These are phyloP conservation scores for Amphiura filiformis DNA, from an alignment of 35 echinoderm and acorn worm species.

Conservation along the genomic window DNA sequence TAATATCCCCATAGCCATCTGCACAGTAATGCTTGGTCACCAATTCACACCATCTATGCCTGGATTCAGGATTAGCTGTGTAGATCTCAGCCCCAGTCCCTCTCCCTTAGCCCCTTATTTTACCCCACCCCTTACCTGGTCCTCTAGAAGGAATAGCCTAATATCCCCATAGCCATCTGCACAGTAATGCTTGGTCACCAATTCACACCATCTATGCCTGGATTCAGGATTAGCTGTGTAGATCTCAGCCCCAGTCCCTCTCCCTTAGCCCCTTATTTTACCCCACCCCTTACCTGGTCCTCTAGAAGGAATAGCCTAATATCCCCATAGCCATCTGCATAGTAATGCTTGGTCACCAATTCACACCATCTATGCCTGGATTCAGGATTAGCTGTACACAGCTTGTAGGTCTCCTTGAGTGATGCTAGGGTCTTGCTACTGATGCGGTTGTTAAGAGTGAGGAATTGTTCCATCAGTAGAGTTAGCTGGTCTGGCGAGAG, in stretches of 20 bases:
- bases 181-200: constrained; percentile 63
- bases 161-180: constrained; percentile 61
- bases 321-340: constrained; percentile 57
- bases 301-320: constrained; percentile 69
- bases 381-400: constrained; percentile 62
- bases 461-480: constrained; percentile 62
- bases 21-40: constrained; percentile 58
- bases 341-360: constrained; percentile 68
- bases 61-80: constrained; percentile 76
- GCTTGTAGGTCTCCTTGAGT: constrained; percentile 48
- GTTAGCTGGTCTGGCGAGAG: constrained; percentile 76
- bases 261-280: no score
- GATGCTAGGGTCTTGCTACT: constrained; percentile 41
- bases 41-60: constrained; percentile 85
- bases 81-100: no score
- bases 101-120: no score
- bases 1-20: constrained; percentile 61
- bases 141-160: constrained; percentile 51
- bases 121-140: no score
- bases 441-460: constrained; percentile 30
- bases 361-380: constrained; percentile 90
- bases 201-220: constrained; percentile 86
- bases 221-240: no score
- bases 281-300: constrained; percentile 74
- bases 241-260: no score